A percentile compares a stretch with the other conserved stretches of the same genome.
These are phyloP conservation scores for Hirtodrosophila alboralis DNA, from an alignment of 2,888 invertebrate species.

Conservation along the genomic window DNA sequence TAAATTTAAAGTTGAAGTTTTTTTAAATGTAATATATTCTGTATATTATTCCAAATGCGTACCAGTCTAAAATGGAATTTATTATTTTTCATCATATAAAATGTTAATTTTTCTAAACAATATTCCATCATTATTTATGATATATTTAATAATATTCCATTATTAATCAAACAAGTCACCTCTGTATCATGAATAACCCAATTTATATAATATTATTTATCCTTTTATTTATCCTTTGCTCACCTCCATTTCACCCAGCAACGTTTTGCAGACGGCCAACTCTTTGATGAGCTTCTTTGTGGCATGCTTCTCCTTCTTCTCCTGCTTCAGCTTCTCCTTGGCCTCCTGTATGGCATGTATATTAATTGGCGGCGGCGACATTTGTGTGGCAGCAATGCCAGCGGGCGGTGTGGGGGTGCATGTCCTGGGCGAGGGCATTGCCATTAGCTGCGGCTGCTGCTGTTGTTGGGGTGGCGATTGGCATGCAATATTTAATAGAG, in stretches of 20 bases:
- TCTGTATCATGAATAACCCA: no score
- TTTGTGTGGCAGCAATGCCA: conserved; percentile 47
- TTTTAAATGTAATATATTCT: no score
- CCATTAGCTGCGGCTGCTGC: conserved; percentile 59
- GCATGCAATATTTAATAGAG: conserved; percentile 58
- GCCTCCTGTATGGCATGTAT: conserved; percentile 82
- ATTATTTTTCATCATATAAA: no score
- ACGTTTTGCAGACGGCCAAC: conserved; percentile 90
- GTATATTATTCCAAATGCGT: no score
- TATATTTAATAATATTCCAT: no score
- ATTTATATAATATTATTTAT: no score
- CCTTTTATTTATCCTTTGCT: conserved; percentile 4
- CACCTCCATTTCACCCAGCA: conserved; percentile 94
- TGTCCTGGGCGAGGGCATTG: conserved; percentile 77
- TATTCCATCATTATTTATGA: no score
- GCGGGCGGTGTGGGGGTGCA: conserved; percentile 70
- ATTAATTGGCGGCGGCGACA: conserved; percentile 79
- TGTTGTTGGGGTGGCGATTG: conserved; percentile 68
- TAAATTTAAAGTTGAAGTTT: no score
- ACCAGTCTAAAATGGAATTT: no score
- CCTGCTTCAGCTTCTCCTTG: conserved; percentile 84
- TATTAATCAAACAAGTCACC: no score
- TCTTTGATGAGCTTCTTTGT: conserved; percentile 89
- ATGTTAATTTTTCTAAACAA: no score
- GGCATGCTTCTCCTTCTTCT: conserved; percentile 85